Evolutionary conservation across 2,113 vertebrate species (phyloP).

Genomic region (Sclerurus mexicanus): DNA sequence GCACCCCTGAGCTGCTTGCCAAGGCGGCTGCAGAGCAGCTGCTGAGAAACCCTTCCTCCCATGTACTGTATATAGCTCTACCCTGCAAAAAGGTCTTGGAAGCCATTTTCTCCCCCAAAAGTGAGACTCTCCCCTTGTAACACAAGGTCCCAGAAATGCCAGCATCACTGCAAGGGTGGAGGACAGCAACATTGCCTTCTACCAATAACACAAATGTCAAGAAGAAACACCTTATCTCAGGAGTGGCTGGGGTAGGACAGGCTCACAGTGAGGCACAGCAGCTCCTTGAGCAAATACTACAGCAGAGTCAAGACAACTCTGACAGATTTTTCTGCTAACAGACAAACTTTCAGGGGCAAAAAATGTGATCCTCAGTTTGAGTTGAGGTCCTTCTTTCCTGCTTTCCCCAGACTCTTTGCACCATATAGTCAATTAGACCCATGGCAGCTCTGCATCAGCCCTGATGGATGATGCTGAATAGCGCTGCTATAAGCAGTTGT

Average conservation of each 20-base stretch:
- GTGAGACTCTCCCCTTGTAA: neutral
- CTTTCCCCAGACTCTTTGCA: neutral
- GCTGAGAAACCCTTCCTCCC: neutral
- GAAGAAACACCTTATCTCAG: neutral
- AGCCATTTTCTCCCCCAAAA: neutral
- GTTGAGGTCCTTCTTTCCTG: neutral
- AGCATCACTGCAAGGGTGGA: neutral
- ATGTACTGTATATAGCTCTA: neutral
- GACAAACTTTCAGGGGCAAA: neutral
- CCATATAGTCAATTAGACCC: neutral
- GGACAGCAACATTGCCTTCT: neutral
- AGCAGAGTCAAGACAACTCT: neutral
- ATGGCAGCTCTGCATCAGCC: neutral
- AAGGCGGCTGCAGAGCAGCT: neutral
- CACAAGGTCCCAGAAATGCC: neutral
- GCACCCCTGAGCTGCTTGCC: neutral
- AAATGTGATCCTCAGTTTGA: neutral
- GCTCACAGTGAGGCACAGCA: fast-evolving
- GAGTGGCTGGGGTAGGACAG: neutral
- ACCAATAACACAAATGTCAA: fast-evolving
- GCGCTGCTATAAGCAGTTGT: neutral
- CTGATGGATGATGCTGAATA: neutral
- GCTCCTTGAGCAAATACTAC: neutral
- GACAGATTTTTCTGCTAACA: neutral
- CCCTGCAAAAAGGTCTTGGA: neutral